Percentiles rank a stretch among this genome's conserved stretches.
Evolutionary conservation across 2,113 vertebrate species (phyloP).

Genomic region (Pteropus alecto): DNA sequence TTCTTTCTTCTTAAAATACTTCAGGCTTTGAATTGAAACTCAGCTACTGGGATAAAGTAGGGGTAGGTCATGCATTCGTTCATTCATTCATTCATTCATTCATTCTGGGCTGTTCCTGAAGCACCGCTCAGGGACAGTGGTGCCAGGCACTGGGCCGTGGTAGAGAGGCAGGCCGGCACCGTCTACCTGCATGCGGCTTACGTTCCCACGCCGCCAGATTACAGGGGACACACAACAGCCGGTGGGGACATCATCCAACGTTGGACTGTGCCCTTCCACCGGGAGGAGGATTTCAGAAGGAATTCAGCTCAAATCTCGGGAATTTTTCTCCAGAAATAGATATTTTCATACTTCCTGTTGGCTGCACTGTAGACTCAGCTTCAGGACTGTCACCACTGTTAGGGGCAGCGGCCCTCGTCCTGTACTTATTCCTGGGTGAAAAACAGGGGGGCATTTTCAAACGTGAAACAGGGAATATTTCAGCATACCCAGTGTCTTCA

Average conservation of each 20-base stretch:
- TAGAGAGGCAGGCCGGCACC: accelerated
- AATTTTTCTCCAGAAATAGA: not conserved
- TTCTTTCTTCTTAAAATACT: not conserved
- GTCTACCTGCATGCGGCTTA: accelerated
- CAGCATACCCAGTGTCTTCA: not conserved
- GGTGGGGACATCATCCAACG: accelerated
- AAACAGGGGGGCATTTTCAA: not conserved
- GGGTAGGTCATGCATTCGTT: no score
- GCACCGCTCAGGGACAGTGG: not conserved
- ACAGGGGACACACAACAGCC: not conserved
- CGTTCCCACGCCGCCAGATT: not conserved
- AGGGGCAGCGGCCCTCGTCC: not conserved
- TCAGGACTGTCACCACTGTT: not conserved
- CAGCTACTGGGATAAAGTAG: not conserved
- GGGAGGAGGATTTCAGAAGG: not conserved
- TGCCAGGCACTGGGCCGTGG: not conserved
- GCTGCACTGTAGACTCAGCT: accelerated
- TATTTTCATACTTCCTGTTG: not conserved
- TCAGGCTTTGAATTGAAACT: not conserved
- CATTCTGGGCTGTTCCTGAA: not conserved
- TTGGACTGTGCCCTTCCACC: not conserved
- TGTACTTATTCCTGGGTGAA: not conserved
- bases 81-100: not conserved
- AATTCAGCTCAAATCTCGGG: not conserved
- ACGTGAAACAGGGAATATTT: not conserved